These are phyloP conservation scores for Psittacula derbiana DNA, from an alignment of 2,797 vertebrate genomes.

Conservation along the genomic window DNA sequence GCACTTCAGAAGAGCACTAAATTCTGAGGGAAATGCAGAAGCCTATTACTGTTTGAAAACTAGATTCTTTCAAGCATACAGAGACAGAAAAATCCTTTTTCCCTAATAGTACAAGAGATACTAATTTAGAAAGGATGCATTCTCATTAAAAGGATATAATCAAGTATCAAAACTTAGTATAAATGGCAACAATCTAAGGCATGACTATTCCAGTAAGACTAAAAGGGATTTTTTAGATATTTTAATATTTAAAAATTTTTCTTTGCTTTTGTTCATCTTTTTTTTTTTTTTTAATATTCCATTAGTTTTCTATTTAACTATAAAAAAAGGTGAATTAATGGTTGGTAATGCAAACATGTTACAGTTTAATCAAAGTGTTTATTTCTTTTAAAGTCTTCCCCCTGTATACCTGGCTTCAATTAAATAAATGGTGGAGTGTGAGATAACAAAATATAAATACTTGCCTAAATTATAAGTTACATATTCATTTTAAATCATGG, in stretches of 20 bases:
- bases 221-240: not conserved
- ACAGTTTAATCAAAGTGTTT: constrained; percentile 58
- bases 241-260: not conserved
- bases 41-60: not conserved
- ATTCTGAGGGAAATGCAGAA: not conserved
- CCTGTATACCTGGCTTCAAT: constrained; percentile 63
- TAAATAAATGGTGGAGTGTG: constrained; percentile 56
- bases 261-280: constrained; percentile 35
- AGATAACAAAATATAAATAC: constrained; percentile 73
- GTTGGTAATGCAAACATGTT: constrained; percentile 37
- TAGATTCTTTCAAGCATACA: not conserved
- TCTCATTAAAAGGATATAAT: not conserved
- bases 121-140: not conserved
- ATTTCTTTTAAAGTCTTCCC: constrained; percentile 67
- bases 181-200: not conserved
- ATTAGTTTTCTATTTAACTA: constrained; percentile 57
- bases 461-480: constrained; percentile 51
- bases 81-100: not conserved
- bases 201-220: not conserved
- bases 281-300: constrained; percentile 52
- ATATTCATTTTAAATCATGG: constrained; percentile 65
- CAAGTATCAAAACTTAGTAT: not conserved
- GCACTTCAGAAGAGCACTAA: not conserved
- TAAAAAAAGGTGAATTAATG: constrained; percentile 52
- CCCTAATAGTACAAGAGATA: not conserved